Evolutionary conservation across 2,113 vertebrate genomes (phyloP), one percentile per base, ranked within the genome.

Genomic region (Pachyramphus minor): DNA sequence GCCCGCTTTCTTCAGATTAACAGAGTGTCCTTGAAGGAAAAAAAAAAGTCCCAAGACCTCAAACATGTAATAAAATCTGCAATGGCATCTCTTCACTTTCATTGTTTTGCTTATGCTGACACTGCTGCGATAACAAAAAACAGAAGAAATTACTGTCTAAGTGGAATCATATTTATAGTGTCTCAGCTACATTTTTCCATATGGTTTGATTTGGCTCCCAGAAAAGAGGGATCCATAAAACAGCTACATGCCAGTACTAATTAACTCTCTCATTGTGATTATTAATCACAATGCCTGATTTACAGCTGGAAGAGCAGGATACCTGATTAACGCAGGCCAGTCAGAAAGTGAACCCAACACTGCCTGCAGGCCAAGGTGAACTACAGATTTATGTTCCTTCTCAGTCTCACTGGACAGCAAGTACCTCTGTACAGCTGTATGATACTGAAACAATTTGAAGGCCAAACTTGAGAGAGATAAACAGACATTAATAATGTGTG

Each of bases 91-190:
- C 86, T 87, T 96, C 94, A 91, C 95, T 96, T 97, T 96, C 89
- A 92, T 95, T 94, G 89, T 95, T 97, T 97, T 76, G 80, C 75
- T 95, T 91, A 45, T 62, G 87, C 94, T 91, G 89, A 96, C 93
- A 94, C 90, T 77, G 76, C 76, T 88, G 82, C 75, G 90, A 95
- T 90, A 89, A 84, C 79, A 95, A 77, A 94, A 92, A 89, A 75
- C 82, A 96, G 87, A 93, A 87, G 82, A 41, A 31, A 76, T 1
- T 50, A 84, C 58, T 91, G 95, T 84, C 66, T 96, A 91, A 85
- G 73, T 80, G 20, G 63, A 94, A 93, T 95, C 88, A 85, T 76
- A 87, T 94, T 90, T 94, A 83, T 83, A 85, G 67, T 42, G 81
- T 41, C 77, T 82, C 71, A 72, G 69, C 87, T 96, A 93, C 89